Evolutionary conservation across 1,140 invertebrate genomes (phyloP).

Genomic region (Drosophila tristis): DNA sequence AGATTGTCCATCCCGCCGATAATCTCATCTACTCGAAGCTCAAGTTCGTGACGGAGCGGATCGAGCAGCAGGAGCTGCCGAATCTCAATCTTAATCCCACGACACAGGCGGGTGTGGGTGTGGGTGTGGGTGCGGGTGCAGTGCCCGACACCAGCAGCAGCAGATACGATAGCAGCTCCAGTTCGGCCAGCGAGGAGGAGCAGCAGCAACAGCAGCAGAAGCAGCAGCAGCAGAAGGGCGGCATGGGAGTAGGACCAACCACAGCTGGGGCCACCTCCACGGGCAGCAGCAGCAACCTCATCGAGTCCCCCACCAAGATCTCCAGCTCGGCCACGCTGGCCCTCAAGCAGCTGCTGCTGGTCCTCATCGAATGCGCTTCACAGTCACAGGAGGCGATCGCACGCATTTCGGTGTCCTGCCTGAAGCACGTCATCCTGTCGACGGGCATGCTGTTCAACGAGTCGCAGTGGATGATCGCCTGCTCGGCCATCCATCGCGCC

Average conservation of each 20-base stretch:
- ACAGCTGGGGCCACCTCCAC: background rate
- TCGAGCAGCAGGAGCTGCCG: conserved; percentile 37
- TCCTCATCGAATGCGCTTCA: conserved; percentile 95
- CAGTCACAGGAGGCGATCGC: conserved; percentile 95
- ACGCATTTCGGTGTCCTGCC: conserved; percentile 95
- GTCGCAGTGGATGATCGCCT: conserved; percentile 93
- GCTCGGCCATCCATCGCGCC: conserved; percentile 91
- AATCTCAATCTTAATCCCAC: conserved; percentile 1
- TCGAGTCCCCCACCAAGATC: conserved; percentile 79
- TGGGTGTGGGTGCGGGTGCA: background rate
- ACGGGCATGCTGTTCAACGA: conserved; percentile 92
- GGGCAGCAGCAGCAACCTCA: conserved; percentile 43
- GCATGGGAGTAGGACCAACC: background rate
- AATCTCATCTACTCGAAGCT: conserved; percentile 80
- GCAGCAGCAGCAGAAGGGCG: conserved; percentile 6
- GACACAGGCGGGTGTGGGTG: conserved; percentile 3
- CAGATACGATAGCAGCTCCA: conserved; percentile 61
- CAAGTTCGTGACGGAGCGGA: conserved; percentile 74
- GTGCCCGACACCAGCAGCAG: background rate
- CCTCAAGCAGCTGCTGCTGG: conserved; percentile 93
- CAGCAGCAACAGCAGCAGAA: too few relatives aligned
- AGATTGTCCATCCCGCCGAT: conserved; percentile 77
- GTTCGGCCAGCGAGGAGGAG: conserved; percentile 56
- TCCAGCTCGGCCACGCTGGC: conserved; percentile 89
- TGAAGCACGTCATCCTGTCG: conserved; percentile 93